Evolutionary conservation across 92 coral and sea anemone species (phyloP).

Genomic region (Diadumene lineata): DNA sequence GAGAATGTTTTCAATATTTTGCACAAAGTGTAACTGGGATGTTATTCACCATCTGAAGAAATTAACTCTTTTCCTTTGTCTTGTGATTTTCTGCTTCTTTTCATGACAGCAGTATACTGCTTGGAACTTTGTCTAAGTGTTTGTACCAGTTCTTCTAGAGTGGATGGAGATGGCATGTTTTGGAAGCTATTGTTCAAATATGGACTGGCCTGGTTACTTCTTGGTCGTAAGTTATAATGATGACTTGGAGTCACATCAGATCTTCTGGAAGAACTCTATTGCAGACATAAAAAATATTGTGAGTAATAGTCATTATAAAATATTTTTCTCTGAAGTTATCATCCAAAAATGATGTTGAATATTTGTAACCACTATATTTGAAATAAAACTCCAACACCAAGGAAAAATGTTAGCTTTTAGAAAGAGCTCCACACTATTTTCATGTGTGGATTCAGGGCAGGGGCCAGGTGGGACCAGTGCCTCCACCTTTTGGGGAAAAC

Average conservation of each 20-base stretch:
- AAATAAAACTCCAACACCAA: too few relatives aligned
- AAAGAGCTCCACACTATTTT: too few relatives aligned
- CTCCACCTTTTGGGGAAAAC: too few relatives aligned
- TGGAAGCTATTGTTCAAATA: constrained; percentile 48
- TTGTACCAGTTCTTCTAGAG: constrained; percentile 65
- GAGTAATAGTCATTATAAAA: too few relatives aligned
- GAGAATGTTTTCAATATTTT: not conserved
- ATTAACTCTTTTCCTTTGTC: constrained; percentile 36
- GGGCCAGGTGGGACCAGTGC: too few relatives aligned
- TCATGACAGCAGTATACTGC: constrained; percentile 52
- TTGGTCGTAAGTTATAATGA: constrained; percentile 83
- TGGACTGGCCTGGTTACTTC: constrained; percentile 56
- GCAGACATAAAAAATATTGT: too few relatives aligned
- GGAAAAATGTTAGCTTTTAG: too few relatives aligned
- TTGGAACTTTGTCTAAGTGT: constrained; percentile 59
- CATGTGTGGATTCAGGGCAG: too few relatives aligned
- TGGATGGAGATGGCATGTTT: constrained; percentile 80
- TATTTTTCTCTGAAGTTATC: too few relatives aligned
- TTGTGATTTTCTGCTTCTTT: constrained; percentile 25
- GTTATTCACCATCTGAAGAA: constrained; percentile 88
- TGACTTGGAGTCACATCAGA: constrained; percentile 47
- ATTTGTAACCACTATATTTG: too few relatives aligned
- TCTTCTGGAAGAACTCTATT: constrained; percentile 14
- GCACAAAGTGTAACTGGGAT: too few relatives aligned
- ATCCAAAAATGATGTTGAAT: too few relatives aligned